Percentiles rank a stretch among this genome's conserved stretches.
Evolutionary conservation across 2,888 invertebrate species (phyloP).

Genomic region (Adelphocoris suturalis): DNA sequence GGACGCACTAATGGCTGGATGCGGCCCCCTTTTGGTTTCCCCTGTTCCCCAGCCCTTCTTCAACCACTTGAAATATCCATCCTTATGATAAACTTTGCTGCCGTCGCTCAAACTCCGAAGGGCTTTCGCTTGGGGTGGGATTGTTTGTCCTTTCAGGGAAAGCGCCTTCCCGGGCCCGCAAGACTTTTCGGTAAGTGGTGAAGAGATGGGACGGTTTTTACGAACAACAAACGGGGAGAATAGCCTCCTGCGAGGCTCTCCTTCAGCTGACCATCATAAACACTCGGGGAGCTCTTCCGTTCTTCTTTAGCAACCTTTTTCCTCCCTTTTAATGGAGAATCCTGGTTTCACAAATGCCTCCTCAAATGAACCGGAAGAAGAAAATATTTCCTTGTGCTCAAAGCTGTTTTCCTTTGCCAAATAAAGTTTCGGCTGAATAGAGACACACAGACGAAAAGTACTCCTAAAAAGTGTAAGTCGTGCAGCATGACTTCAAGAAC

Average conservation of each 20-base stretch:
- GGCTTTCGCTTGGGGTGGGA: background rate
- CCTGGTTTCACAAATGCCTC: constrained; percentile 61
- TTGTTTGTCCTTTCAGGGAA: constrained; percentile 33
- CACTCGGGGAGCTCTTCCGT: constrained; percentile 50
- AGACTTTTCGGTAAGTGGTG: constrained; percentile 25
- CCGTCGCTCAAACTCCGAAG: background rate
- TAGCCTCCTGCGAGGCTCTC: constrained; percentile 12
- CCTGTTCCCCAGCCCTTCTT: background rate
- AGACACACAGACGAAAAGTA: background rate
- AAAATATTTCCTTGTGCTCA: constrained; percentile 44
- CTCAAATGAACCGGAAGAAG: constrained; percentile 68
- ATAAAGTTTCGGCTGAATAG: constrained; percentile 2
- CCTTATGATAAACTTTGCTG: constrained; percentile 50
- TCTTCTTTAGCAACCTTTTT: constrained; percentile 41
- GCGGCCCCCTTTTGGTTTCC: background rate
- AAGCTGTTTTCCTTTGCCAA: constrained; percentile 57
- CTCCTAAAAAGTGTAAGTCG: background rate
- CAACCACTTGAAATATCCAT: constrained; percentile 59
- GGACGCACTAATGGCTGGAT: constrained; percentile 69
- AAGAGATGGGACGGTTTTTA: constrained; percentile 44
- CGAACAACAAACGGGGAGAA: constrained; percentile 63
- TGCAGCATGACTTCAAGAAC: no score
- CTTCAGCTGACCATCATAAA: constrained; percentile 69
- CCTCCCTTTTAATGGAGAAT: constrained; percentile 63
- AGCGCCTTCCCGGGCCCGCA: background rate